A percentile compares a stretch with the other conserved stretches of the same genome.
Evolutionary conservation across 2,113 vertebrate species (phyloP).

Genomic region (Trichomycterus rosablanca): DNA sequence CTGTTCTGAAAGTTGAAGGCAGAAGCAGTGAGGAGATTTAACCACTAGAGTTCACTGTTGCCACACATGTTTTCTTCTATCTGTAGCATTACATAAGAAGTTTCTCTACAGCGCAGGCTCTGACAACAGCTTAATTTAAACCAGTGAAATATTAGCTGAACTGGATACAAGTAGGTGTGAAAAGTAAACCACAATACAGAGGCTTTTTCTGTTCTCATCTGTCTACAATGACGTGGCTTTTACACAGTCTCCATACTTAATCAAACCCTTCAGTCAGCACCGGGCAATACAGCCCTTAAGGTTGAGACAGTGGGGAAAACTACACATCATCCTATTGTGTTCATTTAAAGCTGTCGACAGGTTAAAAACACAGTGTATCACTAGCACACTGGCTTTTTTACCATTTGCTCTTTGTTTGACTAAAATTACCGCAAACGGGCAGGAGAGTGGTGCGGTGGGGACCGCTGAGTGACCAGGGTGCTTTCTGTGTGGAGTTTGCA

Average conservation of each 20-base stretch:
- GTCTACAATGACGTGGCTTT: constrained; percentile 2
- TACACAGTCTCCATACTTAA: background rate
- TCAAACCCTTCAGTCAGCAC: constrained; percentile 40
- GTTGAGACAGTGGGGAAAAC: background rate
- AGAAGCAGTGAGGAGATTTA: too few species aligned
- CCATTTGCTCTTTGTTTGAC: too few species aligned
- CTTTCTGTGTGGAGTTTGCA: too few species aligned
- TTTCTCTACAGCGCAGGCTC: background rate
- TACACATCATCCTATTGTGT: constrained; percentile 1
- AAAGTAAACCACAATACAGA: background rate
- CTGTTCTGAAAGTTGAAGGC: too few species aligned
- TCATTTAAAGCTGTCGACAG: constrained; percentile 36
- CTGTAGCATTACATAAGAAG: background rate
- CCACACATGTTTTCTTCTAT: background rate
- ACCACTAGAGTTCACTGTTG: constrained; percentile 61
- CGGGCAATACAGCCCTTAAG: constrained; percentile 38
- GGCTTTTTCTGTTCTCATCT: background rate
- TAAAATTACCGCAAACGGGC: too few species aligned
- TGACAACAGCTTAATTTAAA: too few species aligned
- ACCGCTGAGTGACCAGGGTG: too few species aligned
- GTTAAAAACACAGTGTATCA: too few species aligned
- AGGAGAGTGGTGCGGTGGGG: too few species aligned
- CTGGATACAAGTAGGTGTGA: constrained; percentile 3
- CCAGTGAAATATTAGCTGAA: background rate
- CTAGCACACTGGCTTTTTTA: too few species aligned